phyloP scores from a whole-genome alignment of 2,888 invertebrate genomes.

The Agriopis marginaria region DNA sequence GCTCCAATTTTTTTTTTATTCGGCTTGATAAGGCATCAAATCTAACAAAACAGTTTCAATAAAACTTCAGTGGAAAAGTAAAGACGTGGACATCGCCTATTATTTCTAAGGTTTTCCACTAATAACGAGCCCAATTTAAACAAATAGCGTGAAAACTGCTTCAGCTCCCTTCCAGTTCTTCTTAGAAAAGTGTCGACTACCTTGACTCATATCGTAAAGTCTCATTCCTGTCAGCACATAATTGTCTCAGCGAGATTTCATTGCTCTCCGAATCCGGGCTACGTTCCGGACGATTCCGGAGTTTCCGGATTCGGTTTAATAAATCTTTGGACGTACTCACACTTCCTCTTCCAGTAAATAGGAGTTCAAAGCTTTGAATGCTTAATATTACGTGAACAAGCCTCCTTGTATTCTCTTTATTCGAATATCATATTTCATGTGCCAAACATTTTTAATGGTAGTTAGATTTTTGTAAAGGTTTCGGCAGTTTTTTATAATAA shows the following conservation, averaged over 20 bases:
- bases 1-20: no score
- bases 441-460: no score
- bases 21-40: no score
- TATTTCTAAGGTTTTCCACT: constrained; percentile 4
- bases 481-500: background rate
- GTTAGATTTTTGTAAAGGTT: background rate
- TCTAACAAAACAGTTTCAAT: background rate
- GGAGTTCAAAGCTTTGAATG: constrained; percentile 19
- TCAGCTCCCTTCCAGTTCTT: constrained; percentile 8
- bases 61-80: background rate
- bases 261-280: constrained; percentile 64
- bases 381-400: constrained; percentile 1
- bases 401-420: background rate
- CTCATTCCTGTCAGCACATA: constrained; percentile 64
- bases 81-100: background rate
- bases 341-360: constrained; percentile 20
- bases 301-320: constrained; percentile 49
- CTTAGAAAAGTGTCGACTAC: constrained; percentile 16
- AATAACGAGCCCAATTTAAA: constrained; percentile 7
- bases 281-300: constrained; percentile 59
- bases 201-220: constrained; percentile 26
- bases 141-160: constrained; percentile 11
- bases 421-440: background rate
- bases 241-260: constrained; percentile 70
- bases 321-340: constrained; percentile 51